A percentile compares a stretch with the other conserved stretches of the same genome.
phyloP scores from a whole-genome alignment of 2,888 invertebrate genomes.

The Coelogynopora nodosa region DNA sequence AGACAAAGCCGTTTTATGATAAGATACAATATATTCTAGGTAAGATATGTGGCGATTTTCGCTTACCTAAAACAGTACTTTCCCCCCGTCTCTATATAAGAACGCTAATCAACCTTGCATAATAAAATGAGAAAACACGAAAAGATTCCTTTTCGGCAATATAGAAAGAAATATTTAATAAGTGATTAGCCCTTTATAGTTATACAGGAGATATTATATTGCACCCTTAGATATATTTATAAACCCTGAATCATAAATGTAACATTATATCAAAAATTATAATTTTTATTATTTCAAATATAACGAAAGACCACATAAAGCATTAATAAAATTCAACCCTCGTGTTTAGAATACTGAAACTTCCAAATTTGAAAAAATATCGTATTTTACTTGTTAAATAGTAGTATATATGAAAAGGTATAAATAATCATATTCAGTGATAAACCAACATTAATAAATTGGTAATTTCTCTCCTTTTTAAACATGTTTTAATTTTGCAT shows the following conservation, averaged over 20 bases:
- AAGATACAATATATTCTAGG: neutral
- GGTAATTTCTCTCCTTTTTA: no score
- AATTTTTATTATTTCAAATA: no score
- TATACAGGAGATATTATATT: neutral
- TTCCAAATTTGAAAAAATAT: neutral
- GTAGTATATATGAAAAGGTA: no score
- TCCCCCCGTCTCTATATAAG: neutral
- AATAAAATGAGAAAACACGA: neutral
- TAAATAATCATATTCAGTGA: no score
- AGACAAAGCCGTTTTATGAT: neutral
- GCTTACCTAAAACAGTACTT: neutral
- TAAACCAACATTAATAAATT: no score
- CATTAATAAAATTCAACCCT: neutral
- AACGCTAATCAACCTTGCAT: neutral
- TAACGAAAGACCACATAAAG: no score
- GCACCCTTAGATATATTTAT: neutral
- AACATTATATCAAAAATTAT: neutral
- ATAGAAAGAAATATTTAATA: neutral
- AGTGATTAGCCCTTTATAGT: neutral
- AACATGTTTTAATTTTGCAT: no score
- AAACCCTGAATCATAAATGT: neutral
- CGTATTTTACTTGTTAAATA: neutral
- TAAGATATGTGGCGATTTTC: neutral
- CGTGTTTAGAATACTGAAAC: neutral
- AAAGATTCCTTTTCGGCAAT: neutral